A percentile compares a stretch with the other conserved stretches of the same genome.
Conservation (phyloP, 2,797 vertebrate genomes). For the Falco berigora region DNA sequence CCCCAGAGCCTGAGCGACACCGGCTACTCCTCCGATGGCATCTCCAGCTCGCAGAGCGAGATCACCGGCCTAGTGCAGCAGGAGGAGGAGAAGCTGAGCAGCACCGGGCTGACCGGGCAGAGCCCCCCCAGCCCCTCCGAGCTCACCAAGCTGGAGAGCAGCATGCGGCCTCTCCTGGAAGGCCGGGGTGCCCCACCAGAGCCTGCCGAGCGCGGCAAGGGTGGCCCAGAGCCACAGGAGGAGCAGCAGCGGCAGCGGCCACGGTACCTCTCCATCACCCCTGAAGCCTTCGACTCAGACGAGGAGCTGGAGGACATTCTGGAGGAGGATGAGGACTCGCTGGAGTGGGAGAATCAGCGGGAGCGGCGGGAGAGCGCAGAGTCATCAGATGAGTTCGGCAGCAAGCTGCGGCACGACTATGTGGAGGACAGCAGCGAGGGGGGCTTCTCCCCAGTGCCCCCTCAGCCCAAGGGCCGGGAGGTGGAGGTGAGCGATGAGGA, state of each 20-base stretch:
- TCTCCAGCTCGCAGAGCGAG: slow-evolving; percentile 95
- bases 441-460: slow-evolving; percentile 87
- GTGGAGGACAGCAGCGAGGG: slow-evolving; percentile 98
- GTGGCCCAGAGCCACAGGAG: slow-evolving; percentile 63
- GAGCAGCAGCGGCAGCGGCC: slow-evolving; percentile 88
- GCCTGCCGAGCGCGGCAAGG: slow-evolving; percentile 59
- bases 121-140: slow-evolving; percentile 88
- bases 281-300: slow-evolving; percentile 87
- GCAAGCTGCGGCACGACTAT: slow-evolving; percentile 93
- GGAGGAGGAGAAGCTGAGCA: slow-evolving; percentile 88
- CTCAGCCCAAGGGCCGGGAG: slow-evolving; percentile 80
- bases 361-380: slow-evolving; percentile 78
- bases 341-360: slow-evolving; percentile 81
- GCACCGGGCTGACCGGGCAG: slow-evolving; percentile 79
- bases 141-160: slow-evolving; percentile 91
- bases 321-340: slow-evolving; percentile 88
- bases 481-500: slow-evolving; percentile 88
- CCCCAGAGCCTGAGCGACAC: slow-evolving; percentile 98
- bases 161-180: slow-evolving; percentile 87
- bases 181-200: slow-evolving; percentile 69
- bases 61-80: slow-evolving; percentile 91
- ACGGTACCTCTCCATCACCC: slow-evolving; percentile 88
- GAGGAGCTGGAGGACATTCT: slow-evolving; percentile 92
- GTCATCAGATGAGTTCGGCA: slow-evolving; percentile 94
- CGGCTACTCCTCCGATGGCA: slow-evolving; percentile 95